Evolutionary conservation across 1,140 invertebrate genomes (phyloP), one percentile per base, ranked within the genome.

Genomic region (Anoplolepis gracilipes): DNA sequence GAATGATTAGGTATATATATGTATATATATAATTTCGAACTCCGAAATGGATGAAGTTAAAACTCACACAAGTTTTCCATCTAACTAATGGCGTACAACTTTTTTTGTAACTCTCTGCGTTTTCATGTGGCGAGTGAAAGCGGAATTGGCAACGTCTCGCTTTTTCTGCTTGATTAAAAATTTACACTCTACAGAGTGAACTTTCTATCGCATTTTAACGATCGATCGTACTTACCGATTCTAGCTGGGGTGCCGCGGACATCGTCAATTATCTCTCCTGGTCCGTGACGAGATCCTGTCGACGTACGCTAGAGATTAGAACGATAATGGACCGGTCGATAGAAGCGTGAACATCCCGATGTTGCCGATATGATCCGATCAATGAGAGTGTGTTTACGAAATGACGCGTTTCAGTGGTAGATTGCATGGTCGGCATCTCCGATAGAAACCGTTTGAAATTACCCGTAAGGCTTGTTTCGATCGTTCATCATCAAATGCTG

Each of bases 141-240:
- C 72, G 28, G 25, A 16, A 88, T 25, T 30, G 39, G 36, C 84
- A 65, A 22, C 36, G 55, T 49, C n/a, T 57, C 55, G n/a, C 59
- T 82, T 75, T 64, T 85, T 81, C 57, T 85, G 30, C 55, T 46
- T 89, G 88, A 90, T 90, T 90, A 90, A 90, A 90, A 89, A 89
- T 89, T 87, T 86, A 61, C 78, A 75, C 49, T 75, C 78, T 53
- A 57, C 25, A n/a, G 49, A 61, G 28, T 55, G 69, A 85, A 85
- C 76, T 77, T 76, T 62, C 30, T 19, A 30, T 69, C 87, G 70
- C 25, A 53, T 77, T 88, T 86, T 62, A 77, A 22, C 65, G 46
- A 78, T 82, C 70, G 76, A 81, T 69, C 16, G 53, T 84, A 73
- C 62, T 78, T 61, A 69, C 25, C 55, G 70, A 86, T 79, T 57